Evolutionary conservation across 92 coral and sea anemone genomes (phyloP).

Genomic region (Parazoanthus atlanticus): DNA sequence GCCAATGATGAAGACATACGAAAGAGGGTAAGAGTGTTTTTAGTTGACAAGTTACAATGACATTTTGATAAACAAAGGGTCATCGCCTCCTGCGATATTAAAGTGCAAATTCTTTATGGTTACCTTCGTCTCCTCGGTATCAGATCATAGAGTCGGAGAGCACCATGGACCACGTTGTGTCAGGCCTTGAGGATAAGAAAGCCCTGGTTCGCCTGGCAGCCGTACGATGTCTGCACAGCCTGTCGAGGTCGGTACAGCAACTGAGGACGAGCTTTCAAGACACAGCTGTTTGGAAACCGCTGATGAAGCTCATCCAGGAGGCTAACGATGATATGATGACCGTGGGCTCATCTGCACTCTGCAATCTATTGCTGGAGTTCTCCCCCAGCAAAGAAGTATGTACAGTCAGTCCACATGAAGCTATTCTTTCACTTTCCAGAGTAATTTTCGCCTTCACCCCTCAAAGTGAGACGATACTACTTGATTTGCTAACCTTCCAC

Average conservation of each 20-base stretch:
- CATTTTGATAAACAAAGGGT: too few species aligned
- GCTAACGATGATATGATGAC: conserved; percentile 95
- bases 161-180: conserved; percentile 97
- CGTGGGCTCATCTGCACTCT: conserved; percentile 96
- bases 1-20: conserved; percentile 97
- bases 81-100: background rate
- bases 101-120: background rate
- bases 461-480: too few species aligned
- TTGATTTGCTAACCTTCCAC: too few species aligned
- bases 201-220: conserved; percentile 93
- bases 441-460: too few species aligned
- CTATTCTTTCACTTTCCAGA: too few species aligned
- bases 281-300: conserved; percentile 96
- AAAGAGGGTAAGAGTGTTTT: conserved; percentile 70
- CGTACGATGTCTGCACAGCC: conserved; percentile 97
- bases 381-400: conserved; percentile 98
- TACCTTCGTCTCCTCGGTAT: background rate
- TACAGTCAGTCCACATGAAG: too few species aligned
- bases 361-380: conserved; percentile 92
- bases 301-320: conserved; percentile 89
- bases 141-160: conserved; percentile 93
- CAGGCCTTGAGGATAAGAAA: conserved; percentile 91
- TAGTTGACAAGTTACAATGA: background rate
- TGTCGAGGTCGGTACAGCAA: conserved; percentile 97
- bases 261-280: conserved; percentile 95